These are phyloP conservation scores for Heterodera schachtii DNA, from an alignment of 1,140 invertebrate species.

Conservation along the genomic window DNA sequence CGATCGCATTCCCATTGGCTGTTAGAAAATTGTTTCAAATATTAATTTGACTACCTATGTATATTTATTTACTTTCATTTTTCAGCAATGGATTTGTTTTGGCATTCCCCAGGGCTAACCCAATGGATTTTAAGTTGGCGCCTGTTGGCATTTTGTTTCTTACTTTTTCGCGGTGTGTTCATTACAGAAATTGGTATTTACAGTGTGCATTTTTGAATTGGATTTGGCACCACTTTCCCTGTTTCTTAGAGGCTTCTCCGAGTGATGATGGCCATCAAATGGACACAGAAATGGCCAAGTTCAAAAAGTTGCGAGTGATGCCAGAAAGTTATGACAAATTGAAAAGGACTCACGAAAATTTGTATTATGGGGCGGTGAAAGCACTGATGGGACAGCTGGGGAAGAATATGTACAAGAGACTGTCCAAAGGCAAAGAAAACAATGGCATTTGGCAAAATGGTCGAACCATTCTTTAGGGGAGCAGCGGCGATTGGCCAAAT, in stretches of 20 bases:
- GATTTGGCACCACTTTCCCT: no score
- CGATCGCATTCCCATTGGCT: no score
- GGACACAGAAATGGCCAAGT: conserved; percentile 29
- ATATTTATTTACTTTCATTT: no score
- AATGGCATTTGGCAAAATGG: background rate
- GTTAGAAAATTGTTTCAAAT: no score
- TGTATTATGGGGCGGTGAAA: conserved; percentile 39
- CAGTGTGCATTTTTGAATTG: no score
- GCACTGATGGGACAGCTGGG: conserved; percentile 47
- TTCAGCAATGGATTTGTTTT: no score
- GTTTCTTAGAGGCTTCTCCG: background rate
- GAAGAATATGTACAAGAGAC: conserved; percentile 35
- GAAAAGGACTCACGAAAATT: conserved; percentile 33
- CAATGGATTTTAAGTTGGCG: no score
- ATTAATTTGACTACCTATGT: no score
- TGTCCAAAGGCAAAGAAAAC: conserved; percentile 9
- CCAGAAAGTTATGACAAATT: conserved; percentile 31
- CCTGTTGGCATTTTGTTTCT: no score
- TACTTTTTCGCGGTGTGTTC: no score
- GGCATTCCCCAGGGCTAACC: no score
- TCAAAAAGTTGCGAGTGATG: conserved; percentile 26
- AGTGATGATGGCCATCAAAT: background rate
- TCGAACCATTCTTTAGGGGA: conserved; percentile 6
- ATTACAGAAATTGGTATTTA: no score
- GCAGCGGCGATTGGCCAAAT: conserved; percentile 21